These are phyloP conservation scores for Lepisosteus oculatus DNA, from an alignment of 2,113 vertebrate species.

Conservation along the genomic window DNA sequence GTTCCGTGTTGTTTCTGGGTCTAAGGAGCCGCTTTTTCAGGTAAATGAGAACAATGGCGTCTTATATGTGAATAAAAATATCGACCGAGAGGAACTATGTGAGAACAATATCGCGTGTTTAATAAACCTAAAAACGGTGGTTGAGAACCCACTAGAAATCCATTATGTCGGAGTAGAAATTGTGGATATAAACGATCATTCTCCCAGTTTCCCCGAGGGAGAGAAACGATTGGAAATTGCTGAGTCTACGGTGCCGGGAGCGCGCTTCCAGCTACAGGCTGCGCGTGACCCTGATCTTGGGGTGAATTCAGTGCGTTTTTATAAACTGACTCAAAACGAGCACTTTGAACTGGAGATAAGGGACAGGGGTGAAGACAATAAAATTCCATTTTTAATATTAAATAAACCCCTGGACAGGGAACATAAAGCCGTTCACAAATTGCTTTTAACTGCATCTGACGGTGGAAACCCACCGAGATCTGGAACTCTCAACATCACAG, in stretches of 20 bases:
- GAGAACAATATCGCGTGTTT: constrained; percentile 37
- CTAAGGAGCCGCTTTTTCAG: constrained; percentile 36
- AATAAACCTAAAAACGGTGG: constrained; percentile 48
- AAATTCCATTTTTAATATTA: constrained; percentile 44
- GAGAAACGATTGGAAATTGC: constrained; percentile 44
- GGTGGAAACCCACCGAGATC: constrained; percentile 46
- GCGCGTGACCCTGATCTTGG: constrained; percentile 49
- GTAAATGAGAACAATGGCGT: constrained; percentile 54
- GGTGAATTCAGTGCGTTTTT: constrained; percentile 43
- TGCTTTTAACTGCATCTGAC: constrained; percentile 50
- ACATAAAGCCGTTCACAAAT: constrained; percentile 9
- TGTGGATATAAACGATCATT: constrained; percentile 57
- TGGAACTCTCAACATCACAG: constrained; percentile 35
- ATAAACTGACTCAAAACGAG: constrained; percentile 49
- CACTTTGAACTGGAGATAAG: constrained; percentile 52
- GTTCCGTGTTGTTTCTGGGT: constrained; percentile 49
- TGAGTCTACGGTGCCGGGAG: constrained; percentile 48
- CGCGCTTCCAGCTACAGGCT: constrained; percentile 40
- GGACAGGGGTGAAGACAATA: constrained; percentile 39
- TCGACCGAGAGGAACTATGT: constrained; percentile 61
- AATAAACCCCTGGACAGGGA: constrained; percentile 52
- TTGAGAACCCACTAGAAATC: constrained; percentile 59
- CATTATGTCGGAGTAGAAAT: constrained; percentile 53
- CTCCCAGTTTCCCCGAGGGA: constrained; percentile 45
- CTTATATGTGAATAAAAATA: constrained; percentile 43